A percentile compares a stretch with the other conserved stretches of the same genome.
Evolutionary conservation across 2,113 vertebrate genomes (phyloP).

Genomic region (Hippoglossus stenolepis): DNA sequence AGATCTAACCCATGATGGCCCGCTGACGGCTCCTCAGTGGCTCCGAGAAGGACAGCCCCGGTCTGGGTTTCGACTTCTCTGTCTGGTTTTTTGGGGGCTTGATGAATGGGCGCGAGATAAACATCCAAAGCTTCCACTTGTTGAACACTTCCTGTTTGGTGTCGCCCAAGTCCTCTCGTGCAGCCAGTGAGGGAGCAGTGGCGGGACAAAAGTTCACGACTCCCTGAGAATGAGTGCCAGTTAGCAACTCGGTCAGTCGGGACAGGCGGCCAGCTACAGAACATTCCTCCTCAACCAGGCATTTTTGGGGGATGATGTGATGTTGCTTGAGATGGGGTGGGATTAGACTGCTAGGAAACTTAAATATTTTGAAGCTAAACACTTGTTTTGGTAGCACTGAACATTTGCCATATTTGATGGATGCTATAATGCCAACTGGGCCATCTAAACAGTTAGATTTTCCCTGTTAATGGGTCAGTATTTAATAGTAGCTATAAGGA

Average conservation of each 20-base stretch:
- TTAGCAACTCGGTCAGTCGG: constrained; percentile 60
- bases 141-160: constrained; percentile 84
- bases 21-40: constrained; percentile 18
- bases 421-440: constrained; percentile 30
- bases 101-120: constrained; percentile 80
- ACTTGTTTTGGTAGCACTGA: constrained; percentile 33
- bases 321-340: constrained; percentile 61
- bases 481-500: constrained; percentile 13
- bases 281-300: constrained; percentile 72
- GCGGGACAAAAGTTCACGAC: constrained; percentile 83
- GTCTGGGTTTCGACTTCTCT: constrained; percentile 33
- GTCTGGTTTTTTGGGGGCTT: constrained; percentile 54
- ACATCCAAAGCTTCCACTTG: constrained; percentile 82
- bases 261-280: constrained; percentile 53
- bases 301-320: constrained; percentile 81
- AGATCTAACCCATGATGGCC: constrained; percentile 47
- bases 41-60: constrained; percentile 16
- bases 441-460: constrained; percentile 4
- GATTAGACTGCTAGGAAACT: constrained; percentile 61
- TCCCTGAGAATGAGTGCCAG: constrained; percentile 75
- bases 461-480: constrained; percentile 9
- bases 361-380: constrained; percentile 57
- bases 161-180: constrained; percentile 76
- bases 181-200: constrained; percentile 72
- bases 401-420: constrained; percentile 38